Conservation (phyloP, 2,888 invertebrate species). For the Harpalus rufipes region DNA sequence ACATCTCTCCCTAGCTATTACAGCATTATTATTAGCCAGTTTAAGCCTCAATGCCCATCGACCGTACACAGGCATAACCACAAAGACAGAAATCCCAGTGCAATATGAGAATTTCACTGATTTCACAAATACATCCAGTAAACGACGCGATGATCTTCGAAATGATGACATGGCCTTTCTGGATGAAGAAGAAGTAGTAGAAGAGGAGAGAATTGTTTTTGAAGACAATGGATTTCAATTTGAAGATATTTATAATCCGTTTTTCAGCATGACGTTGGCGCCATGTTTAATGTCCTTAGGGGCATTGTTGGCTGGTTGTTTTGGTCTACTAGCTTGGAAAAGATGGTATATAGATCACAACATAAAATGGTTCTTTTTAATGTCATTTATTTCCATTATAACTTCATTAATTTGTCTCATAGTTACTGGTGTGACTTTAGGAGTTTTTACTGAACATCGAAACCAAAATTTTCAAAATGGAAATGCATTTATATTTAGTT, state of each 20-base stretch:
- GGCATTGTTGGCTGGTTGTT: slow-evolving; percentile 78
- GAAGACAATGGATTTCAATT: slow-evolving; percentile 48
- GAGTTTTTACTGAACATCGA: slow-evolving; percentile 67
- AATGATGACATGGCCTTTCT: slow-evolving; percentile 64
- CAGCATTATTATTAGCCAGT: slow-evolving; percentile 80
- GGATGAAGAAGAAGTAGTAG: slow-evolving; percentile 56
- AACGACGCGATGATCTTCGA: slow-evolving; percentile 56
- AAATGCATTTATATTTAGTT: slow-evolving; percentile 64
- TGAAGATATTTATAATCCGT: slow-evolving; percentile 57
- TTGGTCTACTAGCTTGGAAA: slow-evolving; percentile 82
- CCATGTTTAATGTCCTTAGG: slow-evolving; percentile 79
- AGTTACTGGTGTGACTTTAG: slow-evolving; percentile 69
- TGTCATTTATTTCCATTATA: slow-evolving; percentile 79
- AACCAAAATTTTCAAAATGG: slow-evolving; percentile 58
- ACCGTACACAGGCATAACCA: slow-evolving; percentile 17
- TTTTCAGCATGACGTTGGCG: slow-evolving; percentile 76
- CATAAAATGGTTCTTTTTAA: slow-evolving; percentile 81
- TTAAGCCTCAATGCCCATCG: slow-evolving; percentile 77
- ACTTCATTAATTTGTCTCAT: slow-evolving; percentile 76
- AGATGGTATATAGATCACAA: slow-evolving; percentile 84
- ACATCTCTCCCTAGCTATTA: slow-evolving; percentile 81
- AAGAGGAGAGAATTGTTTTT: slow-evolving; percentile 40
- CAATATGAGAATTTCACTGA: slow-evolving; percentile 62
- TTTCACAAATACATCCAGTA: slow-evolving; percentile 63
- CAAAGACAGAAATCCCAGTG: slow-evolving; percentile 39